phyloP scores from a whole-genome alignment of 2,888 invertebrate genomes.

The Drosophila nr. medialis region DNA sequence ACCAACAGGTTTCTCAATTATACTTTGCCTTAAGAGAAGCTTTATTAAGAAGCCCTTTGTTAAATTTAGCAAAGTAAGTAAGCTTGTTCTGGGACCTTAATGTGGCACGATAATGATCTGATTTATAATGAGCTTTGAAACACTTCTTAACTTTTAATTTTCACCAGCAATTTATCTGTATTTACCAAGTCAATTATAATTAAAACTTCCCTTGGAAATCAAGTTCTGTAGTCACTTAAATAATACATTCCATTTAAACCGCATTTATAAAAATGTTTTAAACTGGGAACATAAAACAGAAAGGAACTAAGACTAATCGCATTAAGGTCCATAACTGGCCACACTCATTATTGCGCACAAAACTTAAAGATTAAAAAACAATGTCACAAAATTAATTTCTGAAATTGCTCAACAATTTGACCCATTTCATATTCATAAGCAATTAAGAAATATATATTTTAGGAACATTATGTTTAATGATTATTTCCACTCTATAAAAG shows the following conservation, averaged over 20 bases:
- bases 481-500: constrained; percentile 23
- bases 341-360: not conserved
- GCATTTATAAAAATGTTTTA: not conserved
- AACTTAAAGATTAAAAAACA: not conserved
- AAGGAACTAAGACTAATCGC: not conserved
- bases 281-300: not conserved
- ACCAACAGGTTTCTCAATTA: constrained; percentile 9
- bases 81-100: not conserved
- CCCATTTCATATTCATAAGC: constrained; percentile 5
- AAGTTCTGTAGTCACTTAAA: not conserved
- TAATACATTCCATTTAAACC: not conserved
- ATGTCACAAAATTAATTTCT: not conserved
- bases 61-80: not conserved
- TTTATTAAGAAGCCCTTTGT: not conserved
- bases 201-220: not conserved
- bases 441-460: constrained; percentile 6
- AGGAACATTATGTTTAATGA: constrained; percentile 11
- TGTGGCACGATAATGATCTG: not conserved
- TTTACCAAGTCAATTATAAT: not conserved
- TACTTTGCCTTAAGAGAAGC: not conserved
- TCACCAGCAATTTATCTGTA: not conserved
- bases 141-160: not conserved
- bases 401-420: constrained; percentile 1
- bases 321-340: not conserved
- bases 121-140: not conserved